Evolutionary conservation across 2,113 vertebrate genomes (phyloP).

Genomic region (zebrafish (Danio rerio)): GRCz12tu NC_133194.1:8394501-8395000

Average conservation of each 20-base stretch:
- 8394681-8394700: conserved; percentile 89
- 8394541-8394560: too few relatives aligned
- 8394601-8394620: too few relatives aligned
- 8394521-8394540: too few relatives aligned
- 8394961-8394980: background rate
- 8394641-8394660: too few relatives aligned
- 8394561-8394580: too few relatives aligned
- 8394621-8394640: too few relatives aligned
- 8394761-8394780: conserved; percentile 99
- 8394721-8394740: conserved; percentile 93
- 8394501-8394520: too few relatives aligned
- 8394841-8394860: conserved; percentile 95
- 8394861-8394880: conserved; percentile 86
- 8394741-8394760: conserved; percentile 98
- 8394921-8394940: background rate
- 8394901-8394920: background rate
- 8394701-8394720: conserved; percentile 93
- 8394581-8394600: too few relatives aligned
- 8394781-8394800: conserved; percentile 93
- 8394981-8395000: background rate
- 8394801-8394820: conserved; percentile 96
- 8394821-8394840: conserved; percentile 99
- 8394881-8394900: too few relatives aligned
- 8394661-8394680: too few relatives aligned
- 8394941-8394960: too few relatives aligned